These are phyloP conservation scores for Neolamprologus modestus DNA, from an alignment of 2,113 vertebrate species.

Conservation along the genomic window DNA sequence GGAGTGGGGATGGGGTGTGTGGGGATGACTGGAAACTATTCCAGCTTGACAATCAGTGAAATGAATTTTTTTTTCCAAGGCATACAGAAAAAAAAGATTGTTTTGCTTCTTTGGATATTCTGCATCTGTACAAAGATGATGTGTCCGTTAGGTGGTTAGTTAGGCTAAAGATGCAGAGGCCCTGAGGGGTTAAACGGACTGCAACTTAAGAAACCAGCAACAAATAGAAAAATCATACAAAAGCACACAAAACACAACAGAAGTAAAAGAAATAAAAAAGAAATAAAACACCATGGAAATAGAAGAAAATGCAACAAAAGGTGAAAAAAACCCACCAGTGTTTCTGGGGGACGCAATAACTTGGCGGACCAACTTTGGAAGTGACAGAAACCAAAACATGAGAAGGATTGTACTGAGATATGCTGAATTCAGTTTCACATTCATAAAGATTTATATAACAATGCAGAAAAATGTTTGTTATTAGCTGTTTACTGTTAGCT, in stretches of 20 bases:
- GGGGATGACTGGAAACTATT: background rate
- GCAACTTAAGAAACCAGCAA: background rate
- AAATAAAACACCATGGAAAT: background rate
- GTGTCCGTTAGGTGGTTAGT: background rate
- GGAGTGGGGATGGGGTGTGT: background rate
- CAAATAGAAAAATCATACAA: background rate
- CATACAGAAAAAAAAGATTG: background rate
- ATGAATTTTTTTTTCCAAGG: accelerated
- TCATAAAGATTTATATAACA: background rate
- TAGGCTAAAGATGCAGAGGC: background rate
- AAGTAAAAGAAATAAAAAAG: background rate
- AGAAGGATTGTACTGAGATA: background rate
- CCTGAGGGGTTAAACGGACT: background rate
- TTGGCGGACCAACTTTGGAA: background rate
- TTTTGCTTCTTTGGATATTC: background rate
- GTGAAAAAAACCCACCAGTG: accelerated
- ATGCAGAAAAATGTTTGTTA: background rate
- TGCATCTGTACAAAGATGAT: background rate
- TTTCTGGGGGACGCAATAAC: background rate
- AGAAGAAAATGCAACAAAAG: background rate
- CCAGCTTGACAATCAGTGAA: background rate
- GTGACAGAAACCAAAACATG: background rate
- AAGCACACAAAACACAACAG: background rate
- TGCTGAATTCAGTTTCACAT: background rate
- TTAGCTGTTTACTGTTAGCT: background rate